phyloP scores from a whole-genome alignment of 1,140 invertebrate species.

The Gyrodactylus bullatarudis region DNA sequence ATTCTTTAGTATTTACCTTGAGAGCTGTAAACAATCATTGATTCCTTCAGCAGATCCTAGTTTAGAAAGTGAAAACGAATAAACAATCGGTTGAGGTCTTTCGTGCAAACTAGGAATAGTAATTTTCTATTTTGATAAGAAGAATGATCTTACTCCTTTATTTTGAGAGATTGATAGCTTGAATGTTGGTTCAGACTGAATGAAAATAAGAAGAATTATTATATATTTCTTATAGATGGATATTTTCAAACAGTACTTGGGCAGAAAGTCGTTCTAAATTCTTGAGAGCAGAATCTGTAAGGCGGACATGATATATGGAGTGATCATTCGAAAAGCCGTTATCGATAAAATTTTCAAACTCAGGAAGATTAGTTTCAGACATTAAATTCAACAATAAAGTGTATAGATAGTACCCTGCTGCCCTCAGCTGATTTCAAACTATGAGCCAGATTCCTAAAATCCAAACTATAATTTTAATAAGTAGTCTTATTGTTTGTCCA shows the following conservation, averaged over 20 bases:
- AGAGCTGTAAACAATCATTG: background rate
- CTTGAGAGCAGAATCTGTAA: background rate
- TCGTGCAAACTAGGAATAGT: background rate
- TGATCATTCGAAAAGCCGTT: background rate
- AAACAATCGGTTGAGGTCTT: background rate
- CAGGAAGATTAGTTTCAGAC: background rate
- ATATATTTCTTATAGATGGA: too few relatives aligned
- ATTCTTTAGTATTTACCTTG: background rate
- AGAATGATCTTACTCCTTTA: background rate
- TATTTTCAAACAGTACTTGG: background rate
- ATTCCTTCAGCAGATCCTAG: background rate
- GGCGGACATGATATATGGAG: background rate
- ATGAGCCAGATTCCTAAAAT: background rate
- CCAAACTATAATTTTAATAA: too few relatives aligned
- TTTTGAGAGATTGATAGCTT: background rate
- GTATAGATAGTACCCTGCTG: background rate
- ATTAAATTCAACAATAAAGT: background rate
- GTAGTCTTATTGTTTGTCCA: too few relatives aligned
- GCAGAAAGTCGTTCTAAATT: background rate
- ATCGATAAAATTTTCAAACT: background rate
- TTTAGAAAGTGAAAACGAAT: background rate
- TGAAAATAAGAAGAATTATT: background rate
- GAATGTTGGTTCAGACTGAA: background rate
- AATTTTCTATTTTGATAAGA: background rate
- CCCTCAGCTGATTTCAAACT: background rate